phyloP scores from a whole-genome alignment of 2,113 vertebrate genomes.

The Hemibates koningsi region DNA sequence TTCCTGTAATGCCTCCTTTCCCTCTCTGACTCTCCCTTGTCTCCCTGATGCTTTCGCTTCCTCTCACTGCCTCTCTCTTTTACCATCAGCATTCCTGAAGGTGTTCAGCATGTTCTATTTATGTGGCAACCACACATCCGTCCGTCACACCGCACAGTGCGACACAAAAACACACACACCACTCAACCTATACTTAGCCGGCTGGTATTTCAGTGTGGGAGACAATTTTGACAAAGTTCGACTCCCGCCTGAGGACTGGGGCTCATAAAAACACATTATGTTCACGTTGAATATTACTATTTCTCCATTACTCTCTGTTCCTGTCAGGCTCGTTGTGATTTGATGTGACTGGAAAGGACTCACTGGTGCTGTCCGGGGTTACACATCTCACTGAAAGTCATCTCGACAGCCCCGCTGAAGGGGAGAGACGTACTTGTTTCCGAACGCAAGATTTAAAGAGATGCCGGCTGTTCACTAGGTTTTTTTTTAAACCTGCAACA shows the following conservation, averaged over 20 bases:
- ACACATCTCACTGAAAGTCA: conserved; percentile 8
- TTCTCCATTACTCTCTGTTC: conserved; percentile 5
- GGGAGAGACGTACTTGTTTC: background rate
- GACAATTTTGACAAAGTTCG: conserved; percentile 13
- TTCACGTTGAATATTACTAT: background rate
- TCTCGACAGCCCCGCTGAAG: conserved; percentile 1
- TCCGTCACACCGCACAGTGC: conserved; percentile 29
- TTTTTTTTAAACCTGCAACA: background rate
- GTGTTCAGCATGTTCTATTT: conserved; percentile 58
- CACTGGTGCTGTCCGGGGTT: conserved; percentile 17
- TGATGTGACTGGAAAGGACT: conserved; percentile 30
- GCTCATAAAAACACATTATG: conserved; percentile 11
- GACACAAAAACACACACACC: conserved; percentile 1
- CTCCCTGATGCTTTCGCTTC: conserved; percentile 17
- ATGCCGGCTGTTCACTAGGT: background rate
- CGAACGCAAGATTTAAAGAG: background rate
- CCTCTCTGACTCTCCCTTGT: conserved; percentile 3
- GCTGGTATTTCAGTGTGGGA: conserved; percentile 8
- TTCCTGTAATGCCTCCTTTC: background rate
- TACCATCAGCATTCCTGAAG: conserved; percentile 53
- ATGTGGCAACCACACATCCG: conserved; percentile 35
- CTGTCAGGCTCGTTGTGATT: conserved; percentile 1
- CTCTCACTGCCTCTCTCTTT: conserved; percentile 5
- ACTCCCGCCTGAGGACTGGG: background rate
- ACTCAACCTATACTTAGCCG: conserved; percentile 40